phyloP scores from a whole-genome alignment of 2,888 invertebrate species.

The Pandemis heparana region DNA sequence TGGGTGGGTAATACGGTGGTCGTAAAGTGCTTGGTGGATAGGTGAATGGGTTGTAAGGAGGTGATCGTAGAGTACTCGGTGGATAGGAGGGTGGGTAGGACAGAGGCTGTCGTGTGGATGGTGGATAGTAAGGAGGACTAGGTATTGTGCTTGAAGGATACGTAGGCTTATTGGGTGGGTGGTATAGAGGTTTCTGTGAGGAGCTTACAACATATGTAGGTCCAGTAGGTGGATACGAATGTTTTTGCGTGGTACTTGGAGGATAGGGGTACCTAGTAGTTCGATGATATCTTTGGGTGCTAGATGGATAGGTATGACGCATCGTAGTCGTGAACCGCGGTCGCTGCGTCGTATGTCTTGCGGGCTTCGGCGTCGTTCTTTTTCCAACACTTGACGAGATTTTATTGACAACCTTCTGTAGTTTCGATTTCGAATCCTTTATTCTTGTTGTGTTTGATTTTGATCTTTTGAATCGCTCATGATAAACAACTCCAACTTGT shows the following conservation, averaged over 20 bases:
- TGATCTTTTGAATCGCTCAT: constrained; percentile 4
- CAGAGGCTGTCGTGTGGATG: background rate
- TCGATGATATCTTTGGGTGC: background rate
- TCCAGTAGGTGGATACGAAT: background rate
- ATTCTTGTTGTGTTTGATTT: background rate
- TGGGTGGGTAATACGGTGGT: background rate
- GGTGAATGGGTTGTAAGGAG: background rate
- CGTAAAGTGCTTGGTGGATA: background rate
- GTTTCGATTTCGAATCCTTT: background rate
- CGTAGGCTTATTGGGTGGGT: background rate
- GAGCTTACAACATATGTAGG: background rate
- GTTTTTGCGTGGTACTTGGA: background rate
- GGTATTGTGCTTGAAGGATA: background rate
- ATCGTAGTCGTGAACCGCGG: background rate
- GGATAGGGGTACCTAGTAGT: background rate
- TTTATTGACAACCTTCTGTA: background rate
- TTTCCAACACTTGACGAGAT: no score
- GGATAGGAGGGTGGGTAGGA: background rate
- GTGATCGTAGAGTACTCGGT: background rate
- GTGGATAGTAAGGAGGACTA: no score
- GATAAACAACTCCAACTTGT: background rate
- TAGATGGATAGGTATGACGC: constrained; percentile 1
- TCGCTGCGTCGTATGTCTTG: background rate
- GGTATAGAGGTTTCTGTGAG: background rate
- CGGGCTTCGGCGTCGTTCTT: background rate